phyloP scores from a whole-genome alignment of 2,888 invertebrate species.

The Calliscelio sp. region DNA sequence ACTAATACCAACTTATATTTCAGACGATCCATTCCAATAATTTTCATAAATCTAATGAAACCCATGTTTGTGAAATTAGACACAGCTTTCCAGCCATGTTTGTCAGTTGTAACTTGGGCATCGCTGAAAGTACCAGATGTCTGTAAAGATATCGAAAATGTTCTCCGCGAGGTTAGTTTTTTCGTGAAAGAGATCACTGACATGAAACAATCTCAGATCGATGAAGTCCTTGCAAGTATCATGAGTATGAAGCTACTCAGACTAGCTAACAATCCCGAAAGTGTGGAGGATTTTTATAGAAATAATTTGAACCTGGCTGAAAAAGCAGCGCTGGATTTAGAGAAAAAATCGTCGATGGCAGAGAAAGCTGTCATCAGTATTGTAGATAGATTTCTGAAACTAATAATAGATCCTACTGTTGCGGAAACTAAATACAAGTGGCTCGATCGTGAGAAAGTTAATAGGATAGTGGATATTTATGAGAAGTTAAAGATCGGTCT shows the following conservation, averaged over 20 bases:
- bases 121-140: conserved; percentile 91
- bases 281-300: conserved; percentile 88
- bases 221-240: conserved; percentile 89
- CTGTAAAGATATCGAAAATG: conserved; percentile 87
- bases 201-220: conserved; percentile 92
- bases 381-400: conserved; percentile 91
- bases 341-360: conserved; percentile 89
- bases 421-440: conserved; percentile 88
- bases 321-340: conserved; percentile 87
- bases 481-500: conserved; percentile 86
- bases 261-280: conserved; percentile 88
- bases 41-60: conserved; percentile 91
- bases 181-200: conserved; percentile 91
- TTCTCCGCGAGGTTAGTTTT: conserved; percentile 89
- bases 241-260: conserved; percentile 88
- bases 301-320: conserved; percentile 88
- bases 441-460: conserved; percentile 89
- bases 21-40: conserved; percentile 87
- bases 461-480: conserved; percentile 88
- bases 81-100: conserved; percentile 90
- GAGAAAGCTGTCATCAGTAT: conserved; percentile 93
- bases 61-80: conserved; percentile 90
- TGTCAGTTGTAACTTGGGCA: conserved; percentile 93
- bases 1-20: conserved; percentile 25
- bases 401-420: conserved; percentile 88